phyloP scores from a whole-genome alignment of 2,113 vertebrate genomes.

The Pionites leucogaster region DNA sequence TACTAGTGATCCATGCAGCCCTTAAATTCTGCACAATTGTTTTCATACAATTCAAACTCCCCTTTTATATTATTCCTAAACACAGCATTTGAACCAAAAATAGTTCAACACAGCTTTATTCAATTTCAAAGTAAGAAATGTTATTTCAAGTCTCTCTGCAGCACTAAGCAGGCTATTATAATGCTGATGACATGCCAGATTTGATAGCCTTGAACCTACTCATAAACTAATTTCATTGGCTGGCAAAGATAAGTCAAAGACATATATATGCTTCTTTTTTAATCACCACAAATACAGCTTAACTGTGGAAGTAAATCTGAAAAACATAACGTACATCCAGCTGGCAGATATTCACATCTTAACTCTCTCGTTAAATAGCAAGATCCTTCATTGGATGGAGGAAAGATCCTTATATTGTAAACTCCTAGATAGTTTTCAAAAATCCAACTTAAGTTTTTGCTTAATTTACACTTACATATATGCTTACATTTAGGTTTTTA shows the following conservation, averaged over 20 bases:
- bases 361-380: neutral
- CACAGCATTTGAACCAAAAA: neutral
- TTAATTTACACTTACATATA: neutral
- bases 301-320: neutral
- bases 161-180: neutral
- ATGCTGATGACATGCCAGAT: neutral
- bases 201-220: neutral
- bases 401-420: neutral
- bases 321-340: neutral
- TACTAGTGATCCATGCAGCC: neutral
- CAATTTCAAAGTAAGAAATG: neutral
- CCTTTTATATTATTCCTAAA: neutral
- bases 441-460: neutral
- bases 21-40: neutral
- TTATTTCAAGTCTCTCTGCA: neutral
- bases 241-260: neutral
- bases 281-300: neutral
- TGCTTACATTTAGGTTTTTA: neutral
- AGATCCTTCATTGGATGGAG: neutral
- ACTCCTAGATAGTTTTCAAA: neutral
- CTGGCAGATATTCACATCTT: neutral
- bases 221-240: neutral
- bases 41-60: neutral
- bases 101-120: neutral
- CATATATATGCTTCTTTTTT: neutral